A percentile compares a stretch with the other conserved stretches of the same genome.
Conservation (phyloP, 2,888 invertebrate species). For the Eutolmus rufibarbis region DNA sequence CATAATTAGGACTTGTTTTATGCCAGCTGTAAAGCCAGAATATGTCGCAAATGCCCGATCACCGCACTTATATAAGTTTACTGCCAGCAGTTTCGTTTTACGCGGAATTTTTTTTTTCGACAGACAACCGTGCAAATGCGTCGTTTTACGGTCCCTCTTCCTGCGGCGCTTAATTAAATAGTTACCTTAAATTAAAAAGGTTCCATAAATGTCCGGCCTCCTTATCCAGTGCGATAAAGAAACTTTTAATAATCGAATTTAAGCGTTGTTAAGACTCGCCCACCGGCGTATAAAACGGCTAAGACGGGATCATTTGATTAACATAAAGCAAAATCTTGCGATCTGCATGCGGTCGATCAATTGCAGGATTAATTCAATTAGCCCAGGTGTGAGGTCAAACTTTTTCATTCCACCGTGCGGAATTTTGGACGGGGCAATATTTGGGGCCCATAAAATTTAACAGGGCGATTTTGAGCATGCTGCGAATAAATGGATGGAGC, state of each 20-base stretch:
- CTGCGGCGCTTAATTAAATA: constrained; percentile 11
- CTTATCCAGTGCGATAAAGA: background rate
- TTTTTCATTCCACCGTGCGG: background rate
- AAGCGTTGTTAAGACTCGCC: background rate
- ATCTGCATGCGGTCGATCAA: background rate
- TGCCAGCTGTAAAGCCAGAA: background rate
- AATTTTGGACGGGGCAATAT: background rate
- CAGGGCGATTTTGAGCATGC: background rate
- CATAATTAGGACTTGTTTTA: constrained; percentile 17
- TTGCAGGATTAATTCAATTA: background rate
- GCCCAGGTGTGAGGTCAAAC: background rate
- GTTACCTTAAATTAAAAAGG: constrained; percentile 3
- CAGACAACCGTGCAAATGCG: background rate
- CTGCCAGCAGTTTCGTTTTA: background rate
- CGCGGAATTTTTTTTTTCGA: background rate
- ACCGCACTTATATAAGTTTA: background rate
- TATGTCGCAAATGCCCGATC: constrained; percentile 13
- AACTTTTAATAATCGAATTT: background rate
- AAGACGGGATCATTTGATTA: background rate
- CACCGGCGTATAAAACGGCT: background rate
- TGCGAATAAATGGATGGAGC: background rate
- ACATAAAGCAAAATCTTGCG: background rate
- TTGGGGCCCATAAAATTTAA: background rate
- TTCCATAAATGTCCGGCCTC: background rate
- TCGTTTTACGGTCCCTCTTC: background rate